Percentiles rank a stretch among this genome's conserved stretches.
These are phyloP conservation scores for Synergus gifuensis DNA, from an alignment of 2,888 invertebrate species.

Conservation along the genomic window DNA sequence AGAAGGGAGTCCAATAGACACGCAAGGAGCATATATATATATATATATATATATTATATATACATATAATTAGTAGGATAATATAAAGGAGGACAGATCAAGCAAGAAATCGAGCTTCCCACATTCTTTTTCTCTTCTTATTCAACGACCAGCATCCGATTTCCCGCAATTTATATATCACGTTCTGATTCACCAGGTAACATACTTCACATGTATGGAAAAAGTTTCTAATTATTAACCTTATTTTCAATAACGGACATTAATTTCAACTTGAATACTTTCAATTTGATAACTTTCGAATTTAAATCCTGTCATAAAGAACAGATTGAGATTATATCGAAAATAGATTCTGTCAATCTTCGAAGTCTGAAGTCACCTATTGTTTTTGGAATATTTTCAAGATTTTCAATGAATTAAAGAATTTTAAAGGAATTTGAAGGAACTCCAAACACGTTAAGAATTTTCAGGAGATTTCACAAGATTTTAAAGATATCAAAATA, in stretches of 20 bases:
- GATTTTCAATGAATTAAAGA: neutral
- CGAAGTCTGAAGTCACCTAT: no score
- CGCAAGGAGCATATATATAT: neutral
- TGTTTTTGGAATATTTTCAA: no score
- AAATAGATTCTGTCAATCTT: no score
- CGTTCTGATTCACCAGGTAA: neutral
- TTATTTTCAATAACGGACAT: neutral
- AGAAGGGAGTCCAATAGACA: constrained; percentile 2
- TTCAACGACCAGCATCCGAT: neutral
- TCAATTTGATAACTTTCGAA: neutral
- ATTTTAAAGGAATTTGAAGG: no score
- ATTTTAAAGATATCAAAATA: no score
- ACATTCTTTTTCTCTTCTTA: constrained; percentile 1
- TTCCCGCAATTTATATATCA: neutral
- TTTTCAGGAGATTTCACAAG: no score
- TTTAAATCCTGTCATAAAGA: neutral
- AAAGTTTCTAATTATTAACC: neutral
- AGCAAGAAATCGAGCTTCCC: constrained; percentile 16
- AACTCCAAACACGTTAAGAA: no score
- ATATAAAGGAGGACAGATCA: constrained; percentile 2
- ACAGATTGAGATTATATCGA: no score
- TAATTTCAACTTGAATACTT: no score
- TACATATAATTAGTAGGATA: neutral
- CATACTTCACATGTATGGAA: neutral
- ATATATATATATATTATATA: no score